These are phyloP conservation scores for Norana najaformis DNA, from an alignment of 2,888 invertebrate species.

Conservation along the genomic window DNA sequence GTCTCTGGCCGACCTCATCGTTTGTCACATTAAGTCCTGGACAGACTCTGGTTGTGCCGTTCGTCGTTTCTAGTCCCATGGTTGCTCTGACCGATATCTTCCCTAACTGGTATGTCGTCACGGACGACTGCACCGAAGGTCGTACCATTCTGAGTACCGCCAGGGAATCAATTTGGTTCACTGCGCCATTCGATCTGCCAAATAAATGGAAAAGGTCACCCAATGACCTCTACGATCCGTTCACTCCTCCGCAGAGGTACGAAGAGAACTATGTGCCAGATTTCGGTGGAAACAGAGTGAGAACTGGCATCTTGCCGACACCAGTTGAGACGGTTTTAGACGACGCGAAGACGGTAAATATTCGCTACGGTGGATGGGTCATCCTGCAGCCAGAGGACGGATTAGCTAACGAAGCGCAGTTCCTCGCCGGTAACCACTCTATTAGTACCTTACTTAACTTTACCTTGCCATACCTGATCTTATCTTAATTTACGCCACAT, in stretches of 20 bases:
- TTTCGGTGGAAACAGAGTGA: neutral
- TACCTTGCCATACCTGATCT: neutral
- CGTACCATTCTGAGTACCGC: constrained; percentile 36
- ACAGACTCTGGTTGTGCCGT: constrained; percentile 7
- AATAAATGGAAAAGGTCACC: constrained; percentile 46
- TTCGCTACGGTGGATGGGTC: constrained; percentile 8
- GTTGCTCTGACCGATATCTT: constrained; percentile 39
- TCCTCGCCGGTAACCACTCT: neutral
- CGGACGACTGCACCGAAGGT: constrained; percentile 19
- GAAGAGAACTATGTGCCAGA: neutral
- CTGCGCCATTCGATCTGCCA: constrained; percentile 40
- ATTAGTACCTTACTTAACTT: too few species aligned
- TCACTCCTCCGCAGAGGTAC: constrained; percentile 41
- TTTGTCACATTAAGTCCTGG: constrained; percentile 28
- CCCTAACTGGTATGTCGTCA: constrained; percentile 43
- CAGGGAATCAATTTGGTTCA: constrained; percentile 40
- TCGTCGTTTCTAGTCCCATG: constrained; percentile 28
- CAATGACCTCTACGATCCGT: constrained; percentile 42
- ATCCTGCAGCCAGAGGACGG: neutral
- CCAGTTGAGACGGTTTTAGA: neutral
- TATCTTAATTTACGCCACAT: too few species aligned
- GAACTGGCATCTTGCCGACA: constrained; percentile 20
- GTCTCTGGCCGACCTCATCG: neutral
- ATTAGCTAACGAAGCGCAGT: neutral
- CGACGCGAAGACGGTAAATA: neutral